Evolutionary conservation across 2,113 vertebrate species (phyloP).

Genomic region (Tragulus kanchil): DNA sequence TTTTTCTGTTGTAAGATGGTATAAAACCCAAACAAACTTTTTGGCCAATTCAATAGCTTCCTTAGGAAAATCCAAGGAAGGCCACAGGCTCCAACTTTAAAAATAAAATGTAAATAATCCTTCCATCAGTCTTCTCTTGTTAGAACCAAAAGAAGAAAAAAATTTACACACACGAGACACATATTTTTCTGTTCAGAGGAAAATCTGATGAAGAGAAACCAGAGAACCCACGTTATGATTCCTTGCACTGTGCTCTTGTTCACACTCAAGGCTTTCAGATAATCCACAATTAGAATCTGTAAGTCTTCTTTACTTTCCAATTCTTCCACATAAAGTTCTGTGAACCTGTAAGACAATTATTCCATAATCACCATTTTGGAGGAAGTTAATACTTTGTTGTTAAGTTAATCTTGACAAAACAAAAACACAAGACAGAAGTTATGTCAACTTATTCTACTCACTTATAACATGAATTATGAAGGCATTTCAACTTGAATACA

Average conservation of each 20-base stretch:
- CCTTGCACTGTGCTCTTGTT: conserved; percentile 92
- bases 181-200: not conserved
- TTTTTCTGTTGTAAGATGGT: not conserved
- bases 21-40: not conserved
- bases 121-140: not conserved
- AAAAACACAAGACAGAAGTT: not conserved
- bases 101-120: not conserved
- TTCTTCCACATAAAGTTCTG: conserved; percentile 98
- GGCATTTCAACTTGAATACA: not conserved
- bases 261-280: conserved; percentile 93
- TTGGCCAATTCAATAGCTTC: not conserved
- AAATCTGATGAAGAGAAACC: not conserved
- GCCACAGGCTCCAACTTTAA: conserved; percentile 8
- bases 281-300: conserved; percentile 94
- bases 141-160: conserved; percentile 25
- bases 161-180: not conserved
- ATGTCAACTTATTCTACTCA: not conserved
- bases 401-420: not conserved
- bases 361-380: not conserved
- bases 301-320: conserved; percentile 95
- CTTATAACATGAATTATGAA: conserved; percentile 18
- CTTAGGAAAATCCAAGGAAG: conserved; percentile 20
- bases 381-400: not conserved
- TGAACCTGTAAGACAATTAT: conserved; percentile 90
- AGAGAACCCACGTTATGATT: conserved; percentile 93